Base-by-base conservation (phyloP, 2,113 vertebrate species). In the Zeus faber region DNA sequence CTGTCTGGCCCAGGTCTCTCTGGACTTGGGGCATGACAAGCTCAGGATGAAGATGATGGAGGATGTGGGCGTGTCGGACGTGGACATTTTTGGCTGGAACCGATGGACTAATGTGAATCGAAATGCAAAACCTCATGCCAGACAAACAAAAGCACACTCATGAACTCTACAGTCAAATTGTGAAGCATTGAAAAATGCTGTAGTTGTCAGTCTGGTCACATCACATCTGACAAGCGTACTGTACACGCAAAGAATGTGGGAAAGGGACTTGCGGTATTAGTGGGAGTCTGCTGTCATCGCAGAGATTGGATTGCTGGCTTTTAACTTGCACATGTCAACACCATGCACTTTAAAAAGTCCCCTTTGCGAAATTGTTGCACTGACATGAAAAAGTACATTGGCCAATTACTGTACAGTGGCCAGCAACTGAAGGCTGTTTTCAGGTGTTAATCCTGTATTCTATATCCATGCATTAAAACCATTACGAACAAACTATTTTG, bases 31-130 rank as follows among this genome's bases (percentile, higher is more conserved):
- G 11, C 29, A 31, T 6, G 6, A 29, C 43, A 35, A 22, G 48
- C 49, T 33, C 1, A 6, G 9, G 14, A n/a, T 39, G 14, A 21
- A 68, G 27, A 16, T 61, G 54, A 62, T 57, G 49, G n/a, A n/a
- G n/a, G n/a, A n/a, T n/a, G 13, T 63, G 20, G 16, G 48, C 31
- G 49, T 43, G 45, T 53, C 66, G 39, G 67, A 67, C n/a, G 20
- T 26, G 29, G 47, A 69, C 44, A 37, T n/a, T n/a, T 66, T 62
- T 51, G 55, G 46, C 33, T 54, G 47, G 10, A 58, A 45, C 50
- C 44, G 56, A 6, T 68, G 55, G 66, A 63, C 77, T 60, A 23
- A 65, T 62, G 53, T 73, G 62, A 70, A 76, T 20, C 26, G 16
- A 54, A 18, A 46, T 20, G 46, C 26, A 51, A 20, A 44, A 22